Evolutionary conservation across 2,888 invertebrate genomes (phyloP).

Genomic region (Drosophila kuntzei): DNA sequence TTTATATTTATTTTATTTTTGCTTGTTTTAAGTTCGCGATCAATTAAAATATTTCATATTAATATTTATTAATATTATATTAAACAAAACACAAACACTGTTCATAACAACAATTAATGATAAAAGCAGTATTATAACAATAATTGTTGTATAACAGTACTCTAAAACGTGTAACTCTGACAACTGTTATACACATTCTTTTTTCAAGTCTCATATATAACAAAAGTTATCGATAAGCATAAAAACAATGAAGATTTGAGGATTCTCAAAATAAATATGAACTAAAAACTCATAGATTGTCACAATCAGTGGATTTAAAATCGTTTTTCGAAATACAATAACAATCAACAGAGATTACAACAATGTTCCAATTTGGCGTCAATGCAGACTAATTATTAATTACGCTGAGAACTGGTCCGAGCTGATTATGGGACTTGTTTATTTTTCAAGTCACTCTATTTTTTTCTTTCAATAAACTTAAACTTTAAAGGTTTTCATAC

Average conservation of each 20-base stretch:
- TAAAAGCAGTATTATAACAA: not conserved
- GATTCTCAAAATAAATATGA: not conserved
- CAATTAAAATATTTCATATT: not conserved
- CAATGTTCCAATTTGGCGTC: constrained; percentile 16
- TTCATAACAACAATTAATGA: not conserved
- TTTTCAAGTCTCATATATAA: not conserved
- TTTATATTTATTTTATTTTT: not conserved
- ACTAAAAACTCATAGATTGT: not conserved
- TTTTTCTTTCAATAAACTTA: constrained; percentile 24
- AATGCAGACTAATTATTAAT: constrained; percentile 36
- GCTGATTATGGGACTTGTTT: constrained; percentile 43
- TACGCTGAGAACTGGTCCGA: constrained; percentile 46
- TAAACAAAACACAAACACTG: not conserved
- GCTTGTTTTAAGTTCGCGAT: not conserved
- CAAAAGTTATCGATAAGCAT: constrained; percentile 1
- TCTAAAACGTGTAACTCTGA: not conserved
- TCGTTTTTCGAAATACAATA: not conserved
- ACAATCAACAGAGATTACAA: constrained; percentile 1
- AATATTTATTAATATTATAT: not conserved
- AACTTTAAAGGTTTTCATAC: constrained; percentile 31
- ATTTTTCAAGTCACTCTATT: constrained; percentile 19
- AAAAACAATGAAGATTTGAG: not conserved
- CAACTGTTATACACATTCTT: not conserved
- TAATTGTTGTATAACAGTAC: not conserved
- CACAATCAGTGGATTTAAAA: not conserved